Conservation (phyloP, 2,888 invertebrate genomes). For the Stenotaenia linearis region DNA sequence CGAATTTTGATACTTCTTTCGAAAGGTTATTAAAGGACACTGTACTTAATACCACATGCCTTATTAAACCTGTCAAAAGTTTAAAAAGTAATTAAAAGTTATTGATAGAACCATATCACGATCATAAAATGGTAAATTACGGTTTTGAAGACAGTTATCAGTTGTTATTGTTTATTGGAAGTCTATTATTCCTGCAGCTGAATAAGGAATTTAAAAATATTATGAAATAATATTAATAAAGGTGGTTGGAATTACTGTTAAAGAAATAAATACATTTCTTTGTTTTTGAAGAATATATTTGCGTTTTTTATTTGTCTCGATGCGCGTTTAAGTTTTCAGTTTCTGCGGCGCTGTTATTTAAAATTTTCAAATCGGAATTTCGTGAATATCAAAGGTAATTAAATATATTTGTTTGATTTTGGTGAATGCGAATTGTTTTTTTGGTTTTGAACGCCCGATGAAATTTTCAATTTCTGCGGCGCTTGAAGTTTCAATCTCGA, state of each 20-base stretch:
- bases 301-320: no score
- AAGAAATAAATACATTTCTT: neutral
- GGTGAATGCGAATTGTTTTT: no score
- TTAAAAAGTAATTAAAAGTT: neutral
- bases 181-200: conserved; percentile 19
- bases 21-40: conserved; percentile 8
- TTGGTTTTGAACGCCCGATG: no score
- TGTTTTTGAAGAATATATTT: neutral
- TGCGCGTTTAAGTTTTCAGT: no score
- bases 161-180: conserved; percentile 11
- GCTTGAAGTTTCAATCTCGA: no score
- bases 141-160: neutral
- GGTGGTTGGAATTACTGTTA: conserved; percentile 19
- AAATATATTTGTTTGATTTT: no score
- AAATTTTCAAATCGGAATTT: no score
- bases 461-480: no score
- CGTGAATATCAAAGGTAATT: no score
- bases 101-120: neutral
- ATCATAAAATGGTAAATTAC: neutral
- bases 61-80: neutral
- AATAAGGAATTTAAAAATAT: neutral
- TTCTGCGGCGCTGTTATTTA: no score
- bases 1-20: neutral
- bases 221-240: neutral
- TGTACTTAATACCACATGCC: conserved; percentile 6